These are phyloP conservation scores for Ptychochromis oligacanthus DNA, from an alignment of 2,113 vertebrate genomes.

Conservation along the genomic window DNA sequence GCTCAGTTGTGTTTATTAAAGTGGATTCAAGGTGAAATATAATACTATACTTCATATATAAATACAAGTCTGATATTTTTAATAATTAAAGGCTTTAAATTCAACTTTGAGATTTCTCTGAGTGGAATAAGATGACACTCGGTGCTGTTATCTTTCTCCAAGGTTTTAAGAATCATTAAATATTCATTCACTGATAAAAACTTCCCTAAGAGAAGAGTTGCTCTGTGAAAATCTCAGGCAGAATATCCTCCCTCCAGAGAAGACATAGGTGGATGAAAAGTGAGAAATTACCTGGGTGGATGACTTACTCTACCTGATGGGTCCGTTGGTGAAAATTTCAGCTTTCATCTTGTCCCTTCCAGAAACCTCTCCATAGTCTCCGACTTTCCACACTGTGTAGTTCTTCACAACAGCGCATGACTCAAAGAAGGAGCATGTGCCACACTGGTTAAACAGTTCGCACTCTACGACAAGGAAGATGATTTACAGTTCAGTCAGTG, in stretches of 20 bases:
- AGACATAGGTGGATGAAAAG: not conserved
- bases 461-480: conserved; percentile 79
- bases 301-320: conserved; percentile 65
- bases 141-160: not conserved
- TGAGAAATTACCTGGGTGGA: not conserved
- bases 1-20: not conserved
- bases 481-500: not conserved
- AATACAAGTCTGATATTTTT: not conserved
- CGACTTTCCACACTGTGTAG: conserved; percentile 73
- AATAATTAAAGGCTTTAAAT: not conserved
- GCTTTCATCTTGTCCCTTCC: conserved; percentile 72
- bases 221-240: not conserved
- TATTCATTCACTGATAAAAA: conserved; percentile 10
- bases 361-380: conserved; percentile 68
- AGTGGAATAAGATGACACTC: not conserved
- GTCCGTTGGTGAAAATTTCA: conserved; percentile 68
- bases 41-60: not conserved
- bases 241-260: not conserved
- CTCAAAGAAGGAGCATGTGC: conserved; percentile 88
- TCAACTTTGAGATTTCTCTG: not conserved
- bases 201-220: conserved; percentile 1
- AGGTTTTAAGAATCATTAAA: conserved; percentile 24
- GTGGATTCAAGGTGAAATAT: not conserved
- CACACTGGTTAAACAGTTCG: conserved; percentile 89
- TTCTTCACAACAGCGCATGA: conserved; percentile 81